Base-by-base conservation (phyloP, 2,888 invertebrate species). In the Drosophila quinaria region DNA sequence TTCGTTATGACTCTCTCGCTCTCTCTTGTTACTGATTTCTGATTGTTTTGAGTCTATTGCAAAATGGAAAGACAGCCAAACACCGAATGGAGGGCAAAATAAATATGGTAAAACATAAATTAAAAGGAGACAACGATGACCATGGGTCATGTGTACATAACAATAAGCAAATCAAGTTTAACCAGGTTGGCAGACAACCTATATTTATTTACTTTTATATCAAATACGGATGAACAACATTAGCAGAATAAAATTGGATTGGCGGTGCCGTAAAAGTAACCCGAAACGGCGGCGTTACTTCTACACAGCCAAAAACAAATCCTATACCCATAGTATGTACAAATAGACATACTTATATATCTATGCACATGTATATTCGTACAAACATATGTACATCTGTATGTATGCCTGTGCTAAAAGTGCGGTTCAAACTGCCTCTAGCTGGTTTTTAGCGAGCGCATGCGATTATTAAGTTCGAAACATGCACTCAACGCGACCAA, bases 341-440 rank as follows among this genome's bases (percentile, higher is more conserved):
- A 68, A 15, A 42, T 6, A 15, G 8, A 39, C 39, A 35, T n/a
- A 19, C 54, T 41, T 35, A 33, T 33, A 17, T 33, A 37, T 60
- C n/a, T 17, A 62, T 25, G 31, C 22, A 33, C 46, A 31, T 47
- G 47, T 25, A 31, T 39, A 19, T 11, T 37, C 47, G 37, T 17
- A 61, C 47, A 62, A 58, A 41, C 46, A 54, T 42, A 31, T 50
- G 31, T 19, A 41, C 46, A 54, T 42, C 22, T 50, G 31, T 19
- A 22, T 52, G 60, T 42, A 31, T 55, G 47, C 35, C 22, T 52
- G 60, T 49, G 55, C 47, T 52, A 60, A 55, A 82, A 74, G 56
- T 87, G 74, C 71, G 78, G 84, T 83, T 88, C 39, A 74, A 83
- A 87, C 83, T 73, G 89, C 83, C 67, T 78, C 44, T 78, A 78